A percentile compares a stretch with the other conserved stretches of the same genome.
phyloP scores from a whole-genome alignment of 2,888 invertebrate species.

The Resseliella maxima region DNA sequence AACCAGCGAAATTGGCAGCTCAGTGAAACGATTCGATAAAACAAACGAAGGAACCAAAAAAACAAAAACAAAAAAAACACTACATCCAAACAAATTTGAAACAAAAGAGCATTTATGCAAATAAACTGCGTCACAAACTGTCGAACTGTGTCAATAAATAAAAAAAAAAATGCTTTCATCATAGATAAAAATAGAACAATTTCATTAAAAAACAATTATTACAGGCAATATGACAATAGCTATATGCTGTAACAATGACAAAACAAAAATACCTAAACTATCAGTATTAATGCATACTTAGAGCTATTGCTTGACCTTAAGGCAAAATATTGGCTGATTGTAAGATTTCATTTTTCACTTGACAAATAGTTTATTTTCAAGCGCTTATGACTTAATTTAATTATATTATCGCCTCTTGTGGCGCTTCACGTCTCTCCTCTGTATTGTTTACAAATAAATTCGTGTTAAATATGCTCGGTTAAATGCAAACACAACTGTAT shows the following conservation, averaged over 20 bases:
- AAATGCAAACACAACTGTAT: not conserved
- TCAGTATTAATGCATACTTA: no score
- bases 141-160: not conserved
- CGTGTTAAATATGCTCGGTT: not conserved
- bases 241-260: not conserved
- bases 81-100: no score
- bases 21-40: no score
- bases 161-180: not conserved
- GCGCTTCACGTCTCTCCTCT: conserved; percentile 45
- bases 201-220: not conserved
- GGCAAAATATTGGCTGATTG: conserved; percentile 28
- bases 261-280: not conserved
- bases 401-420: conserved; percentile 13
- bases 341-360: conserved; percentile 34
- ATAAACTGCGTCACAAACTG: no score
- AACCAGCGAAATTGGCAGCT: no score
- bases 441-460: not conserved
- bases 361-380: not conserved
- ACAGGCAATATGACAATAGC: not conserved
- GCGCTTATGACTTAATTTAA: conserved; percentile 13
- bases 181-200: not conserved
- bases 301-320: conserved; percentile 48
- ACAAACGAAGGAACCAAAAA: no score
- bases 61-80: no score
- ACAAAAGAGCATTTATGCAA: no score